Evolutionary conservation across 2,888 invertebrate genomes (phyloP), one percentile per base, ranked within the genome.

Genomic region (Laspeyria flexula): DNA sequence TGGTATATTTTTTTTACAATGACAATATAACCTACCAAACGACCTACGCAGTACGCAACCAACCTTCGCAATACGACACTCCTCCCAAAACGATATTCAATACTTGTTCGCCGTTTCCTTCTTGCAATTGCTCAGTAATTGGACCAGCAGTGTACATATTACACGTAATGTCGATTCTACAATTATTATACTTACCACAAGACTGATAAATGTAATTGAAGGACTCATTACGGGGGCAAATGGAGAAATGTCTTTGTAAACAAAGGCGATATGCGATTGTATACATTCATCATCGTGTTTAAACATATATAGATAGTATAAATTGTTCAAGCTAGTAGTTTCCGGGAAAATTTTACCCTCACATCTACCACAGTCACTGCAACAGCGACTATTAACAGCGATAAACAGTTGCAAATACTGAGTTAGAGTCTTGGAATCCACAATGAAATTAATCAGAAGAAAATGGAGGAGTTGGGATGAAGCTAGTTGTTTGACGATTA

Each of bases 41-140:
- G 41, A 57, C 41, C 60, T 57, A 66, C 60, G 48, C 55, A 60
- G 54, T 60, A 70, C 58, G 54, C 60, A 59, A 51, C 41, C 52
- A 62, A 29, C 70, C 64, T 71, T 70, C 59, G 56, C 37, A 58
- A 68, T 43, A 53, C 44, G 55, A 62, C 23, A 56, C 43, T 43
- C 43, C 45, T 39, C 50, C 50, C 54, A 53, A 63, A 59, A 65
- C 62, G 62, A 61, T 65, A 68, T 65, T 58, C 67, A 65, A 66
- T 59, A 65, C 69, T 55, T 55, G 65, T 65, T 65, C 52, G 60
- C 53, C 23, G 48, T 68, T 62, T 61, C 61, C 61, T 48, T 38
- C 38, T 41, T 18, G 29, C 45, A 54, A 59, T 43, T 40, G 38
- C 41, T 45, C 35, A 49, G 49, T 63, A 62, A 58, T 66, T 55